Evolutionary conservation across 2,113 vertebrate species (phyloP).

Genomic region (Petromus typicus): DNA sequence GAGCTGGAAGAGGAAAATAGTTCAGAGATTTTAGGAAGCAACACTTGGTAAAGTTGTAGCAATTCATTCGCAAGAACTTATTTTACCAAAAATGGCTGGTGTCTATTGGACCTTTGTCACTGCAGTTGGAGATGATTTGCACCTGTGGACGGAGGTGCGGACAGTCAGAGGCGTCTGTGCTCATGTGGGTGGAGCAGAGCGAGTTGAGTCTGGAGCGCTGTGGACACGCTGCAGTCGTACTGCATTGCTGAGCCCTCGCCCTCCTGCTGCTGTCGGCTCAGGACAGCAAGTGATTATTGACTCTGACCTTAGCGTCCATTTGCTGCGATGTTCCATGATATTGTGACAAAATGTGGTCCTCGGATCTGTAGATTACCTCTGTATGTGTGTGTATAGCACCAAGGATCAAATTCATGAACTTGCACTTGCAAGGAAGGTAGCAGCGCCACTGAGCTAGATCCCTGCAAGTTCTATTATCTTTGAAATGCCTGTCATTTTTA

Average conservation of each 20-base stretch:
- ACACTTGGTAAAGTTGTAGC: conserved; percentile 88
- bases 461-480: not conserved
- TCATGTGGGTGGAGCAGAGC: too few species aligned
- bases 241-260: not conserved
- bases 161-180: not conserved
- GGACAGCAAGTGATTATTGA: not conserved
- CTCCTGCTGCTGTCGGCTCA: not conserved
- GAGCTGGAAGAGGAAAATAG: conserved; percentile 91
- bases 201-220: not conserved
- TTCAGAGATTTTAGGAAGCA: conserved; percentile 90
- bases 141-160: not conserved
- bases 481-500: not conserved
- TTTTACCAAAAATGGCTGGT: conserved; percentile 82
- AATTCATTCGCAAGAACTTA: conserved; percentile 88
- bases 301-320: not conserved
- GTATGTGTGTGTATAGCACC: too few species aligned
- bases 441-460: too few species aligned
- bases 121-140: not conserved
- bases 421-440: too few species aligned
- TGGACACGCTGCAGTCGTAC: not conserved
- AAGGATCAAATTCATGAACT: too few species aligned
- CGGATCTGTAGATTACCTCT: not conserved
- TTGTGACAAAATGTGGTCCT: too few species aligned
- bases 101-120: not conserved
- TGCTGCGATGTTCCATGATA: not conserved